Conservation (phyloP, 2,797 vertebrate genomes). For the Gallinago solitaria region DNA sequence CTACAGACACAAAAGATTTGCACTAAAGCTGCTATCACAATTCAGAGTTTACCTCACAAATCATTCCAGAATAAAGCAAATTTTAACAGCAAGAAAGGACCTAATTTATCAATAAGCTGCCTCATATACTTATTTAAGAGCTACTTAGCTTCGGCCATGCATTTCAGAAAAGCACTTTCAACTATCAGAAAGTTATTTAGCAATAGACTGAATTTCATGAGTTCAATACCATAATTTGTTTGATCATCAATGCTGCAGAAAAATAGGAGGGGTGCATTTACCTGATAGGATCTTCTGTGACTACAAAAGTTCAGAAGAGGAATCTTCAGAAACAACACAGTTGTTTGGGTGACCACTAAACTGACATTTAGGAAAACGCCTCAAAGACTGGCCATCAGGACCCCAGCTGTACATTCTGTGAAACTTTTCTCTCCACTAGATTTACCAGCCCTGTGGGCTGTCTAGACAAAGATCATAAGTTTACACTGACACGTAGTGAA, state of each 20-base stretch:
- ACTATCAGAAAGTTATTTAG: background rate
- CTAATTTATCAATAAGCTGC: background rate
- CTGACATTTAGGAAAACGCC: background rate
- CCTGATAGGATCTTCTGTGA: background rate
- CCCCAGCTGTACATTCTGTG: background rate
- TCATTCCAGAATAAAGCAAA: background rate
- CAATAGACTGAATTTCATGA: background rate
- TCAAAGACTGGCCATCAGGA: background rate
- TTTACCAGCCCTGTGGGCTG: background rate
- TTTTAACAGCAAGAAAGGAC: background rate
- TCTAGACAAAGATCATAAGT: background rate
- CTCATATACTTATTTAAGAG: background rate
- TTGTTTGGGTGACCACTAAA: background rate
- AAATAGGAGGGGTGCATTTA: background rate
- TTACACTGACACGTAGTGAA: background rate
- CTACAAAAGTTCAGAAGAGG: background rate
- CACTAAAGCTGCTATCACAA: background rate
- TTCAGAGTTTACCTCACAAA: background rate
- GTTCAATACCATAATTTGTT: background rate
- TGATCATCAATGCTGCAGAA: background rate
- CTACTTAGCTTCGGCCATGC: background rate
- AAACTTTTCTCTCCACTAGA: background rate
- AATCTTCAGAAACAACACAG: background rate
- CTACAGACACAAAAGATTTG: background rate
- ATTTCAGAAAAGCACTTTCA: background rate